Evolutionary conservation across 2,888 invertebrate genomes (phyloP), one percentile per base, ranked within the genome.

Genomic region (Coleophora flavipennella): DNA sequence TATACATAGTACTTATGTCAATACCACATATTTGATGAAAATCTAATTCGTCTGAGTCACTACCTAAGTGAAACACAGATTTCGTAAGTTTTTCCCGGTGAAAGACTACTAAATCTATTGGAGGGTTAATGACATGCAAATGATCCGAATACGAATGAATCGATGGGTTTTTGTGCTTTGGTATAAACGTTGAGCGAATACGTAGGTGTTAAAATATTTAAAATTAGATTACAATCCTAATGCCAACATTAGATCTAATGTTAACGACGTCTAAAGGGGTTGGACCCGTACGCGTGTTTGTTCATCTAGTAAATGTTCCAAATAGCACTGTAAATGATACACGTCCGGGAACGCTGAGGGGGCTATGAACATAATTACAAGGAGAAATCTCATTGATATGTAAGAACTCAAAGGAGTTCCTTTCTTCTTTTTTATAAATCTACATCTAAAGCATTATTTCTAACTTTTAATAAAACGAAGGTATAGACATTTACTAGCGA

Each of bases 151-250:
- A 71, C 67, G 68, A 70, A 74, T 71, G 79, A 75, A 76, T 83
- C 84, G 84, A 80, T 84, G 84, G 84, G 84, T 68, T 78, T n/a
- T 79, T 80, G 84, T 80, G 81, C 84, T 84, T 84, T 84, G 83
- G 83, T 84, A 84, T 84, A 80, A 80, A 79, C 67, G 70, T 83
- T 84, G 84, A 84, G 83, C 83, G 81, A 83, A 78, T 80, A 71
- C 67, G 71, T 71, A 70, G 65, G 72, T 69, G 72, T 71, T 70
- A 76, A 56, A 6, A 20, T 20, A 20, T 20, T 62, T 43, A 43
- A n/a, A 35, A 40, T 70, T 78, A 79, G 58, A 73, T 76, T 79
- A 78, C 68, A 75, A 76, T 67, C 66, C 77, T 81, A 81, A 77
- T 78, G 75, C 73, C 67, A 79, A 72, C 66, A 68, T 78, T 79